These are phyloP conservation scores for Euphydryas editha DNA, from an alignment of 2,888 invertebrate species.

Conservation along the genomic window DNA sequence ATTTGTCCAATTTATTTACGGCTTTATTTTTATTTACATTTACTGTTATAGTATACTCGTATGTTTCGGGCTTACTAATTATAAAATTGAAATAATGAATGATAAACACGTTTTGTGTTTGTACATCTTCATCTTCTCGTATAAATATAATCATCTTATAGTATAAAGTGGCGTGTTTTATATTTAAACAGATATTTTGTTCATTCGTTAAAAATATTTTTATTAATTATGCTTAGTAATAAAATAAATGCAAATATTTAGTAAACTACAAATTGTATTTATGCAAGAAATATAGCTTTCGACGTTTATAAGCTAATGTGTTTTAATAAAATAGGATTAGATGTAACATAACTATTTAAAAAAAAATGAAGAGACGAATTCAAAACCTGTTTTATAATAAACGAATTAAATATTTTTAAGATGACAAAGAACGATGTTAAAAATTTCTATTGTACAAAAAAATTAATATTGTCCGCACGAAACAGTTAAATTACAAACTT, in stretches of 20 bases:
- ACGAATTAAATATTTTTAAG: neutral
- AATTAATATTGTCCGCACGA: constrained; percentile 23
- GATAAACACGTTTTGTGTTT: no score
- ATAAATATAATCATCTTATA: no score
- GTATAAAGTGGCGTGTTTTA: no score
- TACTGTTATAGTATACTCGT: neutral
- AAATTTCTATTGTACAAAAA: constrained; percentile 5
- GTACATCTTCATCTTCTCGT: no score
- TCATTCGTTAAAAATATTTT: no score
- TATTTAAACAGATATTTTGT: no score
- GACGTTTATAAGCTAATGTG: no score
- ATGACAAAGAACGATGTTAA: neutral
- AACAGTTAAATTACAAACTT: constrained; percentile 32
- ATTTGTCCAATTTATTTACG: constrained; percentile 9
- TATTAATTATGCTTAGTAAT: no score
- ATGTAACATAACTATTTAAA: neutral
- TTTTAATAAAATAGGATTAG: neutral
- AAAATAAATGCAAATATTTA: no score
- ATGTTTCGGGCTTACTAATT: neutral
- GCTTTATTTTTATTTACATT: neutral
- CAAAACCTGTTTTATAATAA: neutral
- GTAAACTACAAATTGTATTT: no score
- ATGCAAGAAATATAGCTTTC: no score
- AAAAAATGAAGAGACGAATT: neutral
- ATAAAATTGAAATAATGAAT: neutral